These are phyloP conservation scores for Blomia tropicalis DNA, from an alignment of 2,888 invertebrate species.

Conservation along the genomic window DNA sequence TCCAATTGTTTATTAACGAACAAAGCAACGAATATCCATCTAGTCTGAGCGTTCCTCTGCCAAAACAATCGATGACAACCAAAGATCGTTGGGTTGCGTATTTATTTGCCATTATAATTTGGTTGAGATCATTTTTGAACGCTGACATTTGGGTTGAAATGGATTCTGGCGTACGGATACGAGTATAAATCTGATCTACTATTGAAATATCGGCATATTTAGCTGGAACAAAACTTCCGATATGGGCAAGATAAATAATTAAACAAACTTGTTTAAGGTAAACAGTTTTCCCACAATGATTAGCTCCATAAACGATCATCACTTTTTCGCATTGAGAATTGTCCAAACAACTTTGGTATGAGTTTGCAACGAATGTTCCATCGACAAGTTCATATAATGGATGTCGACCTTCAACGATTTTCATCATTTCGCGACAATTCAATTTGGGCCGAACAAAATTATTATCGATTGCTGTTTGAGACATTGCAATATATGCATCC, in stretches of 20 bases:
- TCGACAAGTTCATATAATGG: conserved; percentile 54
- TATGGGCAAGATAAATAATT: conserved; percentile 65
- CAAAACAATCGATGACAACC: conserved; percentile 74
- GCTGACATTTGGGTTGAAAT: conserved; percentile 61
- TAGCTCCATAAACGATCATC: conserved; percentile 71
- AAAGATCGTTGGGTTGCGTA: conserved; percentile 51
- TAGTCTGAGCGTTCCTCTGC: conserved; percentile 57
- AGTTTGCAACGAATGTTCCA: conserved; percentile 56
- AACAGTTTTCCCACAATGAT: conserved; percentile 78
- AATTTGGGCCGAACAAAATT: conserved; percentile 50
- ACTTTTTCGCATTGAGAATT: conserved; percentile 42
- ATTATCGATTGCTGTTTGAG: conserved; percentile 48
- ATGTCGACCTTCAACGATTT: conserved; percentile 52
- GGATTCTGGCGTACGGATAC: conserved; percentile 59
- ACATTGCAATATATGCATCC: conserved; percentile 57
- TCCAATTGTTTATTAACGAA: conserved; percentile 51
- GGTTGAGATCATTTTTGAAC: conserved; percentile 65
- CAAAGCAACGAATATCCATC: conserved; percentile 60
- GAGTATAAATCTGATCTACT: conserved; percentile 55
- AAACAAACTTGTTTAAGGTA: conserved; percentile 66
- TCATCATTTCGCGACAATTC: conserved; percentile 42
- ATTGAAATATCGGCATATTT: conserved; percentile 52
- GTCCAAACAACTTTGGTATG: conserved; percentile 44
- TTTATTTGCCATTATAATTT: conserved; percentile 56
- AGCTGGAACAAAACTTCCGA: conserved; percentile 78